Evolutionary conservation across 35 echinoderm and acorn worm genomes (phyloP), one percentile per base, ranked within the genome.

Genomic region (Anneissia japonica): DNA sequence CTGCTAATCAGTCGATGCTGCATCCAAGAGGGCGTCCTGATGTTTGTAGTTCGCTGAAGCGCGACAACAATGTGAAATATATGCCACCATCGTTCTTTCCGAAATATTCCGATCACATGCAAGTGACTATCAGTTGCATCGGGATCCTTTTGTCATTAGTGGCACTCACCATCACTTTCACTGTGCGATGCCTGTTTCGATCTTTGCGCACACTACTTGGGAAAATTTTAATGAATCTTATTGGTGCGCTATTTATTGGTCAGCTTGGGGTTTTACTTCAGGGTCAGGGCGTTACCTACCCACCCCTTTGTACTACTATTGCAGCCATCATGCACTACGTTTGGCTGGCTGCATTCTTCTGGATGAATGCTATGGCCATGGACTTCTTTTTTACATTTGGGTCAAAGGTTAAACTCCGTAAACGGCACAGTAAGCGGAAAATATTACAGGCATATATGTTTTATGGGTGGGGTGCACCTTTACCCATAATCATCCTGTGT

Each of bases 301-400:
- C n/a, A 9, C 0, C 3, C 3, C 37, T 81, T 39, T 81, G 79
- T 32, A 39, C 79, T 10, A 38, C 36, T 37, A 39, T 81, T 81
- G 79, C 79, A 0, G 36, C 38, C 14, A 37, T 81, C 7, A 30
- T 37, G n/a, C 79, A 81, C 36, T 81, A 81, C 28, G 35, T 39
- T 11, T 81, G 79, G 79, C 23, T 81, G 10, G 79, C 36, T 23
- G 79, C 37, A 10, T 81, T 81, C 38, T 81, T 35, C 26, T 81
- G 79, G 79, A 81, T 81, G 79, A 81, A 81, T 30, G 79, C 38
- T 39, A 81, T 81, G 79, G 79, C 79, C 10, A 23, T 81, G 6
- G 79, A 81, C 38, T 38, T 81, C 79, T 38, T 36, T 39, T 30
- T 36, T 7, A 81, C 79, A 13, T 81, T 81, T n/a, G 38, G 36